These are phyloP conservation scores for Ahaetulla prasina DNA, from an alignment of 2,113 vertebrate species.

Conservation along the genomic window DNA sequence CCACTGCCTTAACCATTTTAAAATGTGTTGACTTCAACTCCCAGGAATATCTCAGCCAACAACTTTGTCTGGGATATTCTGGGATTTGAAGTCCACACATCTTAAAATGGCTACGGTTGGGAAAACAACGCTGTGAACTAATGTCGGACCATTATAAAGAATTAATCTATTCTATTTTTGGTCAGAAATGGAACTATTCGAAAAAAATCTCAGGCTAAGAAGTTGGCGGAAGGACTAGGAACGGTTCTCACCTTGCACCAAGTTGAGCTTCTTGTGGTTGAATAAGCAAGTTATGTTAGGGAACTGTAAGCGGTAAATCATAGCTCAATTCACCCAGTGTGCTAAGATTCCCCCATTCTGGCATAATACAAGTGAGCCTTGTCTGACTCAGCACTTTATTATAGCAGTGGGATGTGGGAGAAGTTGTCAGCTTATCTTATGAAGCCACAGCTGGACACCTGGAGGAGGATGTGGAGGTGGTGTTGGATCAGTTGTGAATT, in stretches of 20 bases:
- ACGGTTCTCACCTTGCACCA: not conserved
- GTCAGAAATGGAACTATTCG: not conserved
- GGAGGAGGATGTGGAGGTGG: not conserved
- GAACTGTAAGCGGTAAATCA: not conserved
- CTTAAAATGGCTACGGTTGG: not conserved
- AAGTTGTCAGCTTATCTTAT: not conserved
- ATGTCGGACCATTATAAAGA: not conserved
- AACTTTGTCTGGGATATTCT: not conserved
- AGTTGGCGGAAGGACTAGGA: not conserved
- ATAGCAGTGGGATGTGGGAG: not conserved
- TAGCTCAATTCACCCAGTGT: not conserved
- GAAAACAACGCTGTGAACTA: not conserved
- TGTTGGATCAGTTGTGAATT: not conserved
- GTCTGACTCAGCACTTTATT: not conserved
- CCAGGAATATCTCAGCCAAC: not conserved
- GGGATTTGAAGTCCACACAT: not conserved
- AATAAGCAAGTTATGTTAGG: not conserved
- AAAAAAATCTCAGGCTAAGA: not conserved
- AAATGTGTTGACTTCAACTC: not conserved
- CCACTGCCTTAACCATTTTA: not conserved
- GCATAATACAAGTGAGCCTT: not conserved
- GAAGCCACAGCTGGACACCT: not conserved
- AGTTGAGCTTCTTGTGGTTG: not conserved
- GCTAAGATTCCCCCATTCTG: not conserved
- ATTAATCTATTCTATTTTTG: not conserved